These are phyloP conservation scores for Excalfactoria chinensis DNA, from an alignment of 2,113 vertebrate species.

Conservation along the genomic window DNA sequence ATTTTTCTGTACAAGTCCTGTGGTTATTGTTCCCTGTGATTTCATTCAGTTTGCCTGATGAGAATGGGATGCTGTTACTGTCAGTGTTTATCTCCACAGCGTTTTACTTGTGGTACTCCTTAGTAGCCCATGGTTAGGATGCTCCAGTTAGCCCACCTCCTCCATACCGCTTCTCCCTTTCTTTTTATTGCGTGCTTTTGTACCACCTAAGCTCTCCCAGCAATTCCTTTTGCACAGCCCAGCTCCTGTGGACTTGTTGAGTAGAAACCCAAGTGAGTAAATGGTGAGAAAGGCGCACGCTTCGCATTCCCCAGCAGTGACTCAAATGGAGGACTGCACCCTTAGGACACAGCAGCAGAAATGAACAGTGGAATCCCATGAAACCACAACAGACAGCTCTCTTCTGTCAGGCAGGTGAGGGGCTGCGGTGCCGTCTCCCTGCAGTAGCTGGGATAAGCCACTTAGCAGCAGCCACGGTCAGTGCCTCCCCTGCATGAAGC, in stretches of 20 bases:
- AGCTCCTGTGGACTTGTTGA: background rate
- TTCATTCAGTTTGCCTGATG: background rate
- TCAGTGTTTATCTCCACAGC: background rate
- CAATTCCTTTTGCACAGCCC: background rate
- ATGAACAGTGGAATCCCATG: background rate
- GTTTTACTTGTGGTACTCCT: background rate
- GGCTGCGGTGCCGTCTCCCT: background rate
- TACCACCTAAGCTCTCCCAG: background rate
- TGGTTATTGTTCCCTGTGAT: background rate
- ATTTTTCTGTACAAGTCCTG: background rate
- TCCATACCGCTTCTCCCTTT: background rate
- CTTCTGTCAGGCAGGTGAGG: background rate
- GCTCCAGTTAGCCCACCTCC: background rate
- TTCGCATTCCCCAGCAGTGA: background rate
- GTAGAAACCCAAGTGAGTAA: background rate
- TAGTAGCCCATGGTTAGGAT: background rate
- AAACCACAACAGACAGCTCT: background rate
- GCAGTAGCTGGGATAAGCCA: background rate
- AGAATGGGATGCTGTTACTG: background rate
- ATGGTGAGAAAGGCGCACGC: rapidly evolving
- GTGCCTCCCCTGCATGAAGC: background rate
- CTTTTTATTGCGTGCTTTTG: background rate
- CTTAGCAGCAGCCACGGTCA: background rate
- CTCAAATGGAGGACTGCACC: background rate
- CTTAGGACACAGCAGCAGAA: background rate